These are phyloP conservation scores for Botia almorhae DNA, from an alignment of 2,797 vertebrate genomes.

Conservation along the genomic window DNA sequence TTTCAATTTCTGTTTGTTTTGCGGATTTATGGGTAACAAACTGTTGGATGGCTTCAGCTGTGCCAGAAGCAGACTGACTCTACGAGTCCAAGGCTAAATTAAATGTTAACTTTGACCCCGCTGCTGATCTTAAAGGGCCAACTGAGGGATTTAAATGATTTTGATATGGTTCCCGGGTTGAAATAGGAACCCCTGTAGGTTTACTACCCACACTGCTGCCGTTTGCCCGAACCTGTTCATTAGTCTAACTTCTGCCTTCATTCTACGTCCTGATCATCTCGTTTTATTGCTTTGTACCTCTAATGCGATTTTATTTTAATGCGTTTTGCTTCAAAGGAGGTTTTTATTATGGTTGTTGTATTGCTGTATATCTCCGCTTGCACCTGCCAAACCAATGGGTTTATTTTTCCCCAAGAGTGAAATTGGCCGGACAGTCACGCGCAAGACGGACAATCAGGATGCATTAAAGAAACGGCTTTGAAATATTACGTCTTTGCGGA, in stretches of 20 bases:
- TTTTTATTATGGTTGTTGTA: constrained; percentile 5
- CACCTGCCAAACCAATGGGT: constrained; percentile 16
- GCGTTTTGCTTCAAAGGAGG: constrained; percentile 15
- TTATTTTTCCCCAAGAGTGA: constrained; percentile 30
- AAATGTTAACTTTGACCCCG: constrained; percentile 61
- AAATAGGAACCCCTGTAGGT: constrained; percentile 51
- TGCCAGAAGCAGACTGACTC: constrained; percentile 49
- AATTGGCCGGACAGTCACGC: neutral
- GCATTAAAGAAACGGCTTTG: constrained; percentile 14
- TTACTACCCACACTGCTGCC: constrained; percentile 26
- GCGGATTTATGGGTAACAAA: constrained; percentile 63
- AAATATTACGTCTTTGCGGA: constrained; percentile 35
- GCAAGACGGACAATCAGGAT: constrained; percentile 10
- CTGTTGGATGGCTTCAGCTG: constrained; percentile 61
- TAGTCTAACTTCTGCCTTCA: neutral
- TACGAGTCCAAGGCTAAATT: constrained; percentile 58
- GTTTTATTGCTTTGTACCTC: constrained; percentile 6
- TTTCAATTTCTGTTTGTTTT: constrained; percentile 64
- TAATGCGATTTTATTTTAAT: constrained; percentile 38
- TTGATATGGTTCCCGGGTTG: constrained; percentile 54
- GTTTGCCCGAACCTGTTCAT: no score
- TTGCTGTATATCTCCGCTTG: constrained; percentile 11
- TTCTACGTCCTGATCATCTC: neutral
- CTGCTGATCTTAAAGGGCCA: constrained; percentile 61
- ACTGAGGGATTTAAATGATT: constrained; percentile 48